A percentile compares a stretch with the other conserved stretches of the same genome.
Evolutionary conservation across 2,113 vertebrate genomes (phyloP).

Genomic region (Pavo muticus): DNA sequence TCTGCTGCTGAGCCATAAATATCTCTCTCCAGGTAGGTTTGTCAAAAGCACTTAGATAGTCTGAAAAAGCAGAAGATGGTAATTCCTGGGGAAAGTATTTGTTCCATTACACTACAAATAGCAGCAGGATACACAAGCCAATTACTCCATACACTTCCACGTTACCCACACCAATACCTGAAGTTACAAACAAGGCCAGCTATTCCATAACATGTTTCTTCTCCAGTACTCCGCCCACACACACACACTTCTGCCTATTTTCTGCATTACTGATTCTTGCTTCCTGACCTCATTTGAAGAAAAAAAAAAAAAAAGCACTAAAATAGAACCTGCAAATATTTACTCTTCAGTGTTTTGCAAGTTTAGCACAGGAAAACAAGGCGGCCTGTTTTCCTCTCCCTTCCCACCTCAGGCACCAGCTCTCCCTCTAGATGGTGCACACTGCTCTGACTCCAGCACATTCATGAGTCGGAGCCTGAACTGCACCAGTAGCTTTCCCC

Average conservation of each 20-base stretch:
- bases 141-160: neutral
- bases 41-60: neutral
- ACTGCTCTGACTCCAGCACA: neutral
- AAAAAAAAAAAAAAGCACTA: neutral
- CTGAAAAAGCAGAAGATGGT: neutral
- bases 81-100: neutral
- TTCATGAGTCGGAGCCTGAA: neutral
- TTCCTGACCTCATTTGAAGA: neutral
- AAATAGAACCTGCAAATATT: neutral
- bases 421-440: slow-evolving; percentile 37
- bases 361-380: neutral
- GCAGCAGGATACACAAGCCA: neutral
- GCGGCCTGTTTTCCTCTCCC: neutral
- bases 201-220: neutral
- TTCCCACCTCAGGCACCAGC: neutral
- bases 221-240: fast-evolving
- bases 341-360: neutral
- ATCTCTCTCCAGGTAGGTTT: fast-evolving
- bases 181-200: neutral
- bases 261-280: neutral
- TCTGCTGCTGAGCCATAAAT: neutral
- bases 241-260: neutral
- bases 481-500: slow-evolving; percentile 26
- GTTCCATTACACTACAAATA: neutral
- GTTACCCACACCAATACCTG: neutral